Evolutionary conservation across 53 echinoderm and acorn worm species (phyloP).

Genomic region (Henricia sp.): DNA sequence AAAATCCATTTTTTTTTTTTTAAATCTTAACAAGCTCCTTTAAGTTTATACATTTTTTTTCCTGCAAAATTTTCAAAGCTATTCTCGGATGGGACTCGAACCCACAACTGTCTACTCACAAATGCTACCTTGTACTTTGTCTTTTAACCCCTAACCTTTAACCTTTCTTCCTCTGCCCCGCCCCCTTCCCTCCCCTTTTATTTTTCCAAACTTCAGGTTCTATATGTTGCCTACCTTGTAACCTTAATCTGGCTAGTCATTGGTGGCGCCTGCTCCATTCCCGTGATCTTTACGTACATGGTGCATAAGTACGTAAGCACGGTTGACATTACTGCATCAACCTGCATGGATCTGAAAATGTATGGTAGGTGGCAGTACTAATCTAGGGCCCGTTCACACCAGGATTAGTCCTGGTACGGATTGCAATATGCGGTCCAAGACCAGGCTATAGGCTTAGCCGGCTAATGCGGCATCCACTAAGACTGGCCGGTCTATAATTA

Average conservation of each 20-base stretch:
- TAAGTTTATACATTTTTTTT: no score
- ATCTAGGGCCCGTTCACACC: no score
- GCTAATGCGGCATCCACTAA: no score
- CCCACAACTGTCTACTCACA: no score
- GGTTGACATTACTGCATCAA: neutral
- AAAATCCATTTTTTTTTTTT: no score
- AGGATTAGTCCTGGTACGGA: no score
- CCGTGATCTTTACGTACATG: slow-evolving; percentile 58
- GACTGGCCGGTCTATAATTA: no score
- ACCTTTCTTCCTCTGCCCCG: neutral
- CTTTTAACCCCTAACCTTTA: neutral
- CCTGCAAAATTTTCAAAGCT: no score
- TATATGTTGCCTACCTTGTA: slow-evolving; percentile 42
- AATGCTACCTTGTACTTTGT: neutral
- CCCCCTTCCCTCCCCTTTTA: neutral
- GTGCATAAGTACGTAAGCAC: slow-evolving; percentile 7
- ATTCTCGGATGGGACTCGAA: no score
- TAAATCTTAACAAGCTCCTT: no score
- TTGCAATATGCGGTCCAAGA: no score
- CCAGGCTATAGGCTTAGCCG: no score
- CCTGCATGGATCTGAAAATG: slow-evolving; percentile 19
- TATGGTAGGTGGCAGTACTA: slow-evolving; percentile 56
- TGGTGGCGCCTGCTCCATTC: slow-evolving; percentile 40
- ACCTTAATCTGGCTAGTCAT: slow-evolving; percentile 50
- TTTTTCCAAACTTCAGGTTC: slow-evolving; percentile 19